phyloP scores from a whole-genome alignment of 2,888 invertebrate species.

The Sarcophaga caerulescens region DNA sequence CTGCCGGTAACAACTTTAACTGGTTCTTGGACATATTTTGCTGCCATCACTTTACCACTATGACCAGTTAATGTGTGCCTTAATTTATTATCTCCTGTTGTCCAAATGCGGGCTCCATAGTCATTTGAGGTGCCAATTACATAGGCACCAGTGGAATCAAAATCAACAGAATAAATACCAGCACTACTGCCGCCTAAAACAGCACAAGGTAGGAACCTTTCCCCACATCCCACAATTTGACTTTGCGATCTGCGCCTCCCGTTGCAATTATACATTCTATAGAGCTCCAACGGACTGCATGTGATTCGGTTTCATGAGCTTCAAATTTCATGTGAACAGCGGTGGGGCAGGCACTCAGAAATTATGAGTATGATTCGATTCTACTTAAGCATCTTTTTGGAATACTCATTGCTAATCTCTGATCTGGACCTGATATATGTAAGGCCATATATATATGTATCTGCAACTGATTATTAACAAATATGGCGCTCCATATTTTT shows the following conservation, averaged over 20 bases:
- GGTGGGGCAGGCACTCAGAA: conserved; percentile 75
- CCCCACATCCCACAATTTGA: conserved; percentile 97
- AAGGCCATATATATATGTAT: too few species aligned
- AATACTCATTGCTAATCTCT: too few species aligned
- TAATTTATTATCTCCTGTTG: conserved; percentile 93
- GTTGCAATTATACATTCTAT: conserved; percentile 93
- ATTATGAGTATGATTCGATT: too few species aligned
- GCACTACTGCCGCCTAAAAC: conserved; percentile 96
- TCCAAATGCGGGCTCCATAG: conserved; percentile 98
- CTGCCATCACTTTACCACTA: too few species aligned
- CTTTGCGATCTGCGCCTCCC: conserved; percentile 97
- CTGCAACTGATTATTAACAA: too few species aligned
- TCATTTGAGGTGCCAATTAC: conserved; percentile 97
- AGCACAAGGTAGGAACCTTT: conserved; percentile 88
- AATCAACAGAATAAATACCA: conserved; percentile 97
- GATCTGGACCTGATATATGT: too few species aligned
- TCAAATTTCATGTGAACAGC: conserved; percentile 84
- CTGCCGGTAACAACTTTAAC: too few species aligned
- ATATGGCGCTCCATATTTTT: too few species aligned
- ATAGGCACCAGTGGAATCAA: conserved; percentile 93
- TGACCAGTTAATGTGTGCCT: too few species aligned
- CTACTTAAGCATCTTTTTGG: too few species aligned
- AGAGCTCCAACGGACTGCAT: conserved; percentile 97
- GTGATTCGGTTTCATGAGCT: conserved; percentile 98
- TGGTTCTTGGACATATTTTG: too few species aligned